Evolutionary conservation across 2,797 vertebrate genomes (phyloP).

Genomic region (Percopsis omiscomaycus): DNA sequence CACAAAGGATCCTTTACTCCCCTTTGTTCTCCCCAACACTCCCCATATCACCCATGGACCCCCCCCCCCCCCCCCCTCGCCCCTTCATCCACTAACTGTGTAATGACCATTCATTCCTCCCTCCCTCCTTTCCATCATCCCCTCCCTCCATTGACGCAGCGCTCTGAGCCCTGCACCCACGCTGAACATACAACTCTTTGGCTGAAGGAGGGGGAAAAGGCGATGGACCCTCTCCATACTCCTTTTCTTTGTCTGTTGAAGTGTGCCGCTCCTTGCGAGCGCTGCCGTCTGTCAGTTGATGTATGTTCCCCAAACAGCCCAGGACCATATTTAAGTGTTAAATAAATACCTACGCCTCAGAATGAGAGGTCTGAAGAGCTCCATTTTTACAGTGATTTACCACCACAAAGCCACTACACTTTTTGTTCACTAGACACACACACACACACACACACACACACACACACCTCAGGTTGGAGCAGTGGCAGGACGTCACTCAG

Average conservation of each 20-base stretch:
- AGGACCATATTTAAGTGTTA: constrained; percentile 73
- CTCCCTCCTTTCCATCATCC: constrained; percentile 36
- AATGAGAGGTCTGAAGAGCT: constrained; percentile 58
- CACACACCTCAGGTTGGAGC: constrained; percentile 32
- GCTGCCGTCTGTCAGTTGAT: constrained; percentile 63
- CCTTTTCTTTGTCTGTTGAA: constrained; percentile 77
- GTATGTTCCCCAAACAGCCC: constrained; percentile 67
- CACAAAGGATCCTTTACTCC: constrained; percentile 75
- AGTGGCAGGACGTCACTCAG: too few species aligned
- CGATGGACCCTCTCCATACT: constrained; percentile 48
- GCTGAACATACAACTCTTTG: constrained; percentile 74
- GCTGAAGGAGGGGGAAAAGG: constrained; percentile 57
- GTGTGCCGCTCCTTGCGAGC: constrained; percentile 75
- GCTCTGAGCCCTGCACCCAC: constrained; percentile 71
- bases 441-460: constrained; percentile 31
- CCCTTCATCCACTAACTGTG: constrained; percentile 67
- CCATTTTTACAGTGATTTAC: constrained; percentile 66
- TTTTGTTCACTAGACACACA: constrained; percentile 43
- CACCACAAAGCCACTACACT: constrained; percentile 37
- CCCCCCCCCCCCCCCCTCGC: constrained; percentile 33
- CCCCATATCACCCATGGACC: constrained; percentile 47
- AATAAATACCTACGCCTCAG: constrained; percentile 72
- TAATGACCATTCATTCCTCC: constrained; percentile 63
- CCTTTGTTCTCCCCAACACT: constrained; percentile 23
- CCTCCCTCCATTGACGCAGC: constrained; percentile 49